phyloP scores from a whole-genome alignment of 2,113 vertebrate genomes.

The Melanerpes aurifrons region DNA sequence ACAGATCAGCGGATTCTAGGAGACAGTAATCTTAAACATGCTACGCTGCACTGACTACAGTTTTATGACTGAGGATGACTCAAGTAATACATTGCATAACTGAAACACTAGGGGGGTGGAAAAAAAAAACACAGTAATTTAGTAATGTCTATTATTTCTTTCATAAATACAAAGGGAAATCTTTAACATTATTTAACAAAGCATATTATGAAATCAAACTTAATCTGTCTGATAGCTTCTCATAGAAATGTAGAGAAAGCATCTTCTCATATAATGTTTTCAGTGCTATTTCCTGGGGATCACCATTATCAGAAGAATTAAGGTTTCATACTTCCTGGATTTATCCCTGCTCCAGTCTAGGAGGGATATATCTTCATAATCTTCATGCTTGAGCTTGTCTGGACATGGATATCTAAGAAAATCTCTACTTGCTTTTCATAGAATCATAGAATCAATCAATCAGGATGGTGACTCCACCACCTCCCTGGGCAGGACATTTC shows the following conservation, averaged over 20 bases:
- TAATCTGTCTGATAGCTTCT: background rate
- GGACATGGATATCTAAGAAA: background rate
- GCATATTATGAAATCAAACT: background rate
- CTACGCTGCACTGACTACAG: slow-evolving; percentile 26
- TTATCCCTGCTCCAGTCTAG: background rate
- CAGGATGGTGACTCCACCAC: too few relatives aligned
- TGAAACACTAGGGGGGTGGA: background rate
- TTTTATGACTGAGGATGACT: slow-evolving; percentile 41
- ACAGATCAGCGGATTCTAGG: slow-evolving; percentile 25
- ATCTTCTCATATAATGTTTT: background rate
- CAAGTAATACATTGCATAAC: slow-evolving; percentile 6
- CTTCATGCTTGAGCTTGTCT: background rate
- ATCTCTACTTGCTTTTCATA: background rate
- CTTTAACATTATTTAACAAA: background rate
- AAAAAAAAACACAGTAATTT: background rate
- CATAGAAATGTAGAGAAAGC: background rate
- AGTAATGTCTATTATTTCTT: background rate
- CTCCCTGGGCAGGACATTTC: too few relatives aligned
- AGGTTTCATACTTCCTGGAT: background rate
- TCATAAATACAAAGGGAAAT: background rate
- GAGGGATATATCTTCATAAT: background rate
- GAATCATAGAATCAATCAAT: too few relatives aligned
- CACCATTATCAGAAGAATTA: background rate
- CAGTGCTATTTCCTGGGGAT: background rate
- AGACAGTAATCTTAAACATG: slow-evolving; percentile 26